These are phyloP conservation scores for Antitype chi DNA, from an alignment of 2,888 invertebrate genomes.

Conservation along the genomic window DNA sequence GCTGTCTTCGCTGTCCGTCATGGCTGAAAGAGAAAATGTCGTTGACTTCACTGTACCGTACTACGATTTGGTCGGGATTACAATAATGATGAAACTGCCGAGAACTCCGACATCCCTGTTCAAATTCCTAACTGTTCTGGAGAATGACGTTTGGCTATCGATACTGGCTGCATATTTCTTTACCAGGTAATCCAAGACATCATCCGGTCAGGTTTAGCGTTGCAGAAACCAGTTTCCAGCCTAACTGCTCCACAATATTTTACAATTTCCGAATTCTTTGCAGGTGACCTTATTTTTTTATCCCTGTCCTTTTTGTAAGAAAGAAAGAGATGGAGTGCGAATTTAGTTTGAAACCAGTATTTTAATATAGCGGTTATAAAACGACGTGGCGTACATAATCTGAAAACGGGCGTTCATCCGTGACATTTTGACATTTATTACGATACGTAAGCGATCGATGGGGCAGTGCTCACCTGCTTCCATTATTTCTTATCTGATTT, in stretches of 20 bases:
- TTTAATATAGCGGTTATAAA: conserved; percentile 51
- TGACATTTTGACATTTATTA: conserved; percentile 74
- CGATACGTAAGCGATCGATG: conserved; percentile 75
- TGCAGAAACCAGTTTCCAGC: conserved; percentile 71
- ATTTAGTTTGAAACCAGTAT: conserved; percentile 55
- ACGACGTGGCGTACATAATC: conserved; percentile 56
- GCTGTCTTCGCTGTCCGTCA: conserved; percentile 97
- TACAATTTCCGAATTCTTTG: conserved; percentile 73
- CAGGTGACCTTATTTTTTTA: conserved; percentile 62
- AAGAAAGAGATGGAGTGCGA: conserved; percentile 46
- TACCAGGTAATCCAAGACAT: conserved; percentile 92
- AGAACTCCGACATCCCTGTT: conserved; percentile 97
- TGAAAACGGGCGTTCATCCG: conserved; percentile 67
- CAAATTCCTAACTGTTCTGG: conserved; percentile 98
- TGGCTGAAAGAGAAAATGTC: conserved; percentile 99
- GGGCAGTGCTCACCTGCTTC: conserved; percentile 74
- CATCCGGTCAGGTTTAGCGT: conserved; percentile 58
- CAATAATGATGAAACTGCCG: conserved; percentile 98
- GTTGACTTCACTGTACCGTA: conserved; percentile 99
- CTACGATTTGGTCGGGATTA: conserved; percentile 99
- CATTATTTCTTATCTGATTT: conserved; percentile 85
- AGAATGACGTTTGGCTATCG: conserved; percentile 99
- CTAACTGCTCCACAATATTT: conserved; percentile 52
- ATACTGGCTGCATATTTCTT: conserved; percentile 98
- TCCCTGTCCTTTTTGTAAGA: conserved; percentile 61